Conservation (phyloP, 2,113 vertebrate genomes). For the Suncus etruscus region DNA sequence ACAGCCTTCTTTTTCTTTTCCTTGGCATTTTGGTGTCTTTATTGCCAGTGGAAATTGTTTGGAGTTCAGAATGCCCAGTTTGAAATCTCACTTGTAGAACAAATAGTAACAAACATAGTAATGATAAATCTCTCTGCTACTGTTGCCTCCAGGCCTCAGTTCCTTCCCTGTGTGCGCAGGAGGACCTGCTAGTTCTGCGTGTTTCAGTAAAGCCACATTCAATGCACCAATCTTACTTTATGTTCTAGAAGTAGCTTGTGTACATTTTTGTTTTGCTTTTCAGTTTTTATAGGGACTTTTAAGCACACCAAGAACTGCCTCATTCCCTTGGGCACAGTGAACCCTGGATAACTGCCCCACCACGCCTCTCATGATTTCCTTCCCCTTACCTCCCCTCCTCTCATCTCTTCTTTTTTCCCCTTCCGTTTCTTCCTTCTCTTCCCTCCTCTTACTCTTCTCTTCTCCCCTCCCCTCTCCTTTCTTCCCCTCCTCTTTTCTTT, state of each 20-base stretch:
- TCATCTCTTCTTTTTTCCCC: background rate
- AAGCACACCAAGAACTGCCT: rapidly evolving
- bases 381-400: no score
- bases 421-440: no score
- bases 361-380: background rate
- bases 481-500: background rate
- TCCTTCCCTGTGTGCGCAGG: background rate
- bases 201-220: background rate
- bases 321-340: background rate
- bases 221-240: rapidly evolving
- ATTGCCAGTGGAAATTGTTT: background rate
- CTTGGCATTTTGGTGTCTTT: conserved; percentile 10
- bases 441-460: no score
- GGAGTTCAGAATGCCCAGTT: background rate
- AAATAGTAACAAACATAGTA: background rate
- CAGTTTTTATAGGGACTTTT: background rate
- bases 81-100: background rate
- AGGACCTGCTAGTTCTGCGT: no score
- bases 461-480: no score
- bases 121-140: background rate
- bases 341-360: background rate
- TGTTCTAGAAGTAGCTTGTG: background rate
- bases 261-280: background rate
- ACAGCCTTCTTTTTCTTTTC: background rate
- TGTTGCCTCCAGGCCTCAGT: background rate